phyloP scores from a whole-genome alignment of 2,113 vertebrate species.

The Hiodon alosoides region DNA sequence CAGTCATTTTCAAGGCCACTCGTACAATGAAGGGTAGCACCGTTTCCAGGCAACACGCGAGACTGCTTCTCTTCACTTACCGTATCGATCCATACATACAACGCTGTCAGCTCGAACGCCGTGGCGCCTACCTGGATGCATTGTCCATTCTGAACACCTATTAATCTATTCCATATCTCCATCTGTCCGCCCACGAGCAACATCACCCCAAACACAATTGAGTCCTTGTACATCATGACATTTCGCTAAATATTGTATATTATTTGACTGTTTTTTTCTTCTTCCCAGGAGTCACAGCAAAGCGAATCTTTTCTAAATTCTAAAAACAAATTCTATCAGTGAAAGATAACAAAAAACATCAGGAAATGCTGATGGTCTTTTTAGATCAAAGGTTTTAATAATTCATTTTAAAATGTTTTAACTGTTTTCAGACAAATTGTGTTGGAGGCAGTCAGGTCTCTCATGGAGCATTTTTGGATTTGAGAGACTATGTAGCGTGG shows the following conservation, averaged over 20 bases:
- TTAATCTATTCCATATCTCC: not conserved
- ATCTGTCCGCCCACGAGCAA: not conserved
- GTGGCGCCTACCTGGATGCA: not conserved
- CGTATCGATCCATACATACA: conserved; percentile 30
- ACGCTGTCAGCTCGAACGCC: not conserved
- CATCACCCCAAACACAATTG: not conserved
- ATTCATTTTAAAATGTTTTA: conserved; percentile 6
- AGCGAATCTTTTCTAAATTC: not conserved
- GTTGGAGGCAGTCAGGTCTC: not conserved
- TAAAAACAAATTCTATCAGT: not conserved
- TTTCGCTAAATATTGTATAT: not conserved
- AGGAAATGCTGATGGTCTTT: not conserved
- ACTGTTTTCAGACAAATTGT: conserved; percentile 1
- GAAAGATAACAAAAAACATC: not conserved
- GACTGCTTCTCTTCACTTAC: conserved; percentile 26
- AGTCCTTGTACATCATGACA: too few relatives aligned
- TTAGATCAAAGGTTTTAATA: conserved; percentile 6
- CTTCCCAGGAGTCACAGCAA: not conserved
- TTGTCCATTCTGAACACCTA: not conserved
- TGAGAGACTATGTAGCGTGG: not conserved
- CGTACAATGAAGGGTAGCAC: conserved; percentile 49
- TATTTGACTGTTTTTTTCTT: not conserved
- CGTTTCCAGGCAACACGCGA: conserved; percentile 66
- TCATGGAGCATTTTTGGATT: not conserved
- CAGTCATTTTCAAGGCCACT: conserved; percentile 67